Base-by-base conservation (phyloP, 2,113 vertebrate genomes). In the Aspidoscelis tigris region DNA sequence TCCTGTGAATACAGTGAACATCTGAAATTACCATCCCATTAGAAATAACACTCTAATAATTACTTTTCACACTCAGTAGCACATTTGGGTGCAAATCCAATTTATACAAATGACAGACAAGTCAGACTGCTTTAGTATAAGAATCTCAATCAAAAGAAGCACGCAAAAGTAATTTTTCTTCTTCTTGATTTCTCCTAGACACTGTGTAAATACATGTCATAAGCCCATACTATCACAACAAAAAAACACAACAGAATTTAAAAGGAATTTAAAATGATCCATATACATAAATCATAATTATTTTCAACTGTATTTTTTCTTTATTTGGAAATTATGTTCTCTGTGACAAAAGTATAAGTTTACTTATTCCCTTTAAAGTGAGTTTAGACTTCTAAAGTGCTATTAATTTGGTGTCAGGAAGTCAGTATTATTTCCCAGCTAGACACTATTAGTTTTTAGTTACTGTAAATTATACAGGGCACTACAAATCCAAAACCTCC, bases 321-420 rank as follows among this genome's bases (percentile, higher is more conserved):
- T 91, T 89, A 89, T 90, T 83, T 72, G 90, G 79, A 92, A 88
- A 94, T 87, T 91, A 82, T 61, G 12, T 70, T 92, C 82, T 93
- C 82, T 55, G 3, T 81, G 84, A 90, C 86, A 86, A 87, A 86
- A 77, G 80, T 5, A 90, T 71, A 85, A 80, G 1, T 90, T 84
- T 94, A 80, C 81, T 91, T 43, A 16, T 21, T 14, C 58, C 22
- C 20, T 65, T 24, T 14, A 21, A 43, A 79, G 68, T 14, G 16
- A n/a, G 9, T 77, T 39, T 8, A 84, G 86, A 76, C 85, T 90
- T 93, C 86, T 84, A 84, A 91, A 21, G 78, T 87, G 81, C 92
- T 84, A 88, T 82, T 84, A 89, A 39, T 78, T 83, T 86, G 71
- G 84, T 91, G 89, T 85, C n/a, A 92, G 90, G 79, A 20, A 80